phyloP scores from a whole-genome alignment of 2,888 invertebrate species.

The Nymphalis c-album region DNA sequence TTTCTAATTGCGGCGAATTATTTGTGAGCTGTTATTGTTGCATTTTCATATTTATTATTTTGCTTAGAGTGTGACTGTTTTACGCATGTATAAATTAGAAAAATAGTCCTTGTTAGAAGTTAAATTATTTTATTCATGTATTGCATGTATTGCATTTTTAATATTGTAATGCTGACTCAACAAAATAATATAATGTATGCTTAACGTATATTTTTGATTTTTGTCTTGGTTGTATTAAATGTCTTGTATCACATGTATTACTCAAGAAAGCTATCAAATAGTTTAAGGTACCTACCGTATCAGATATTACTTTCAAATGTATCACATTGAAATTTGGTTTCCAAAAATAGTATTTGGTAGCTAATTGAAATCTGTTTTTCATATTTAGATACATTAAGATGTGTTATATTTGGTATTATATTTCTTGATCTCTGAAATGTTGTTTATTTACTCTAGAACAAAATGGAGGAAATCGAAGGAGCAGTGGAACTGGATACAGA shows the following conservation, averaged over 20 bases:
- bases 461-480: conserved; percentile 27
- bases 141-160: background rate
- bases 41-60: background rate
- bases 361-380: background rate
- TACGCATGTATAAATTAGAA: background rate
- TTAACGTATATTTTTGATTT: no score
- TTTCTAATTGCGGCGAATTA: background rate
- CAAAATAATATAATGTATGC: no score
- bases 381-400: background rate
- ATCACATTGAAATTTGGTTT: background rate
- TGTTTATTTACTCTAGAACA: conserved; percentile 23
- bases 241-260: no score
- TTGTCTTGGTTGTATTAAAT: no score
- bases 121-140: background rate
- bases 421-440: conserved; percentile 2
- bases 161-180: background rate
- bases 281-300: background rate
- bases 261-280: background rate
- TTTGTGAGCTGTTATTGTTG: background rate
- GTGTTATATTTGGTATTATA: background rate
- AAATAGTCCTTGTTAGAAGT: background rate
- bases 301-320: background rate
- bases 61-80: background rate
- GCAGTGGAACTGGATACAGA: conserved; percentile 22
- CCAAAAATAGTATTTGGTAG: background rate